These are phyloP conservation scores for Hormiphora californensis DNA, from an alignment of 37 sponge, comb jelly and placozoan genomes.

Conservation along the genomic window DNA sequence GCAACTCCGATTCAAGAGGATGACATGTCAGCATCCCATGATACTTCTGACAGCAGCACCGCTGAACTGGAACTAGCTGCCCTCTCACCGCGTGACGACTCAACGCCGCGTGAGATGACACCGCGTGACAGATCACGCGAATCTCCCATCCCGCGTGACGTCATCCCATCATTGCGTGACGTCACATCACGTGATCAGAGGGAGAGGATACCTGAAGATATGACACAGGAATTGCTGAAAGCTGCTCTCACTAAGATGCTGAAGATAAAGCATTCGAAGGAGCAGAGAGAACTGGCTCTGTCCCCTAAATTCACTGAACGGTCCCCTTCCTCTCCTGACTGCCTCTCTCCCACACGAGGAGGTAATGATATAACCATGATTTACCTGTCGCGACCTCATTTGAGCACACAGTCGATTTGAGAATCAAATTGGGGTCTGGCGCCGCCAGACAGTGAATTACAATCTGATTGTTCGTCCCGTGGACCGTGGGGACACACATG, in stretches of 20 bases:
- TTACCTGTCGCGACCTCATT: too few species aligned
- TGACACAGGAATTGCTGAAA: background rate
- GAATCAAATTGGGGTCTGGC: background rate
- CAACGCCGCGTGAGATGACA: too few species aligned
- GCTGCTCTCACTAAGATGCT: slow-evolving; percentile 21
- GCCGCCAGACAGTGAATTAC: background rate
- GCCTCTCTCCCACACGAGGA: slow-evolving; percentile 7
- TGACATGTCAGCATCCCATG: background rate
- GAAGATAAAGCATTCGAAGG: background rate
- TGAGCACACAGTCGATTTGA: too few species aligned
- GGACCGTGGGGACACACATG: too few species aligned
- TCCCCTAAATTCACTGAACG: slow-evolving; percentile 45
- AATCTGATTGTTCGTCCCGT: background rate
- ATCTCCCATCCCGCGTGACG: background rate
- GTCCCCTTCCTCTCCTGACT: slow-evolving; percentile 23
- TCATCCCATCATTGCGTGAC: background rate
- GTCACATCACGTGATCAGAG: background rate
- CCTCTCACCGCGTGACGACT: background rate
- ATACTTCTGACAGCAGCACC: background rate
- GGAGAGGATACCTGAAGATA: background rate
- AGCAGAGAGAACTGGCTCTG: slow-evolving; percentile 13
- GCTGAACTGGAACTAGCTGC: background rate
- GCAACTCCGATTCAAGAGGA: slow-evolving; percentile 25
- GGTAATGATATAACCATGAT: background rate
- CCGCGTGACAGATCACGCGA: too few species aligned